Evolutionary conservation across 2,113 vertebrate species (phyloP).

Genomic region (Porphyrio hochstetteri): DNA sequence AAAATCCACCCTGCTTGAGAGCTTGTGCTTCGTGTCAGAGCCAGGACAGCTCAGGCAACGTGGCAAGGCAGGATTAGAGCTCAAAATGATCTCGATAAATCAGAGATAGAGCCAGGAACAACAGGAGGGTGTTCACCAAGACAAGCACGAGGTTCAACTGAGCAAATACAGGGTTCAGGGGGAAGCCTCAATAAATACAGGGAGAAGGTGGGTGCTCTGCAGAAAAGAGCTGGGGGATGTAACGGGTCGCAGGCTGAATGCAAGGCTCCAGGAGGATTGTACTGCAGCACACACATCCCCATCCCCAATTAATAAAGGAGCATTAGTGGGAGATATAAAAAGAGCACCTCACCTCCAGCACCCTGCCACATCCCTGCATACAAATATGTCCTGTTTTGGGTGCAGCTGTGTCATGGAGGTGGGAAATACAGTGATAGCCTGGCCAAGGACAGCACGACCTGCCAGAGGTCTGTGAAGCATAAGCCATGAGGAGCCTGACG

Average conservation of each 20-base stretch:
- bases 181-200: background rate
- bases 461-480: background rate
- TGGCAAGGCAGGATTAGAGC: background rate
- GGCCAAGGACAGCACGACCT: background rate
- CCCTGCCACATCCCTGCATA: background rate
- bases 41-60: background rate
- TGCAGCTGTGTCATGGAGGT: fast-evolving
- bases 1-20: background rate
- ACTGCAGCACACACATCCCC: background rate
- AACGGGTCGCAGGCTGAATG: background rate
- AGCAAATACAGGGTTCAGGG: background rate
- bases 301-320: background rate
- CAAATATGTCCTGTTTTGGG: background rate
- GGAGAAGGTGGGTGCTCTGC: background rate
- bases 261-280: background rate
- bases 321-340: background rate
- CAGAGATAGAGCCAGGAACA: slow-evolving; percentile 10
- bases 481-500: background rate
- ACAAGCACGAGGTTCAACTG: background rate
- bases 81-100: background rate
- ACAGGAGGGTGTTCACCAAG: slow-evolving; percentile 7
- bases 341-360: background rate
- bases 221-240: background rate
- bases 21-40: background rate
- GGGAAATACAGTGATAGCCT: background rate